Evolutionary conservation across 2,113 vertebrate genomes (phyloP), one percentile per base, ranked within the genome.

Genomic region (Columbina picui): DNA sequence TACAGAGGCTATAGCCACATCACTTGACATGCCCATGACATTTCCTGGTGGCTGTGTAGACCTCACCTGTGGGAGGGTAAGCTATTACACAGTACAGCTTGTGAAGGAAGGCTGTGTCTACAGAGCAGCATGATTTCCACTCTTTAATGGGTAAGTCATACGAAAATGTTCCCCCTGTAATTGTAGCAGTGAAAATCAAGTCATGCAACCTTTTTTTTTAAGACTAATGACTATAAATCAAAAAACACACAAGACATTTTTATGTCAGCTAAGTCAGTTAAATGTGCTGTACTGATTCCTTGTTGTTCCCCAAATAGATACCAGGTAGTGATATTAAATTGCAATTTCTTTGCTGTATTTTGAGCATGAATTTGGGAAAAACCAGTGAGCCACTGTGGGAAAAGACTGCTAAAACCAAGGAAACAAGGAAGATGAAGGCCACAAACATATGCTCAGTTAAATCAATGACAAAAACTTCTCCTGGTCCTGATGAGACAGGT

Each of bases 321-420:
- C 13, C 29, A 87, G 52, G 10, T 6, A 52, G 38, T 43, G 65
- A 63, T 68, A 87, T 4, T 75, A 50, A 82, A 52, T 34, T 49
- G 29, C 21, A 27, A 27, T 16, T 70, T 81, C 36, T 64, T 88
- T 61, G 25, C 18, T 39, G 1, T 74, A 43, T 68, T 81, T 87
- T 79, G 19, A 90, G 21, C 26, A n/a, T 34, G 29, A 41, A 74
- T 75, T 69, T 64, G 21, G 11, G 10, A 36, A 60, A 43, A 69
- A 38, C 1, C 13, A 49, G 17, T 0, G 2, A 93, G 3, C 4
- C 10, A 50, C 30, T 39, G 34, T 0, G 1, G 21, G 68, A 65
- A 61, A 90, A 80, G 16, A 47, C 26, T 47, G 23, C 26, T 64
- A 45, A 80, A 71, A 7, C 8, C 45, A 49, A 9, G 3, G 16